Conservation (phyloP, 1,140 invertebrate species). For the Brachystomella parvula region DNA sequence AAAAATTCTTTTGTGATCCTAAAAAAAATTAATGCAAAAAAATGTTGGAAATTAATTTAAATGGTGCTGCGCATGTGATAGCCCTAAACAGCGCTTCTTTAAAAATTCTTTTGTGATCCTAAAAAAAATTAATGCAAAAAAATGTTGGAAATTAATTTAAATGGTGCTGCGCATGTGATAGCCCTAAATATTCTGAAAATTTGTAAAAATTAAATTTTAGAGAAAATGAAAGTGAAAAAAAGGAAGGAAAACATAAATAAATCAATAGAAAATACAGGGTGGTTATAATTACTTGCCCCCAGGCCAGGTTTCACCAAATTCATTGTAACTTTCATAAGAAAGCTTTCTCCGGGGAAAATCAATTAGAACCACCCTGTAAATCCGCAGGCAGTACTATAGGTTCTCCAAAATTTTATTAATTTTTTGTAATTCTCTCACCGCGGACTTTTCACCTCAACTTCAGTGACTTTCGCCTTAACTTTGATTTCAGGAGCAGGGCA, state of each 20-base stretch:
- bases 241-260: too few species aligned
- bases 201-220: neutral
- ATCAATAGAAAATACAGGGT: neutral
- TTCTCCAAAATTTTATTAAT: neutral
- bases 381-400: neutral
- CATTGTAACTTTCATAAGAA: too few species aligned
- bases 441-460: neutral
- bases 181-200: neutral
- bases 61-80: neutral
- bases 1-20: constrained; percentile 69
- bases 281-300: neutral
- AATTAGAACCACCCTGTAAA: neutral
- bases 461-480: neutral
- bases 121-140: neutral
- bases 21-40: neutral
- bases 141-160: neutral
- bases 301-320: neutral
- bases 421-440: neutral
- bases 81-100: constrained; percentile 49
- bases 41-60: neutral
- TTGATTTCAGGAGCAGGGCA: neutral
- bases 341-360: neutral
- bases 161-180: neutral
- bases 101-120: constrained; percentile 68
- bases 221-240: too few species aligned